These are phyloP conservation scores for Cheilosia grossa DNA, from an alignment of 2,888 invertebrate genomes.

Conservation along the genomic window DNA sequence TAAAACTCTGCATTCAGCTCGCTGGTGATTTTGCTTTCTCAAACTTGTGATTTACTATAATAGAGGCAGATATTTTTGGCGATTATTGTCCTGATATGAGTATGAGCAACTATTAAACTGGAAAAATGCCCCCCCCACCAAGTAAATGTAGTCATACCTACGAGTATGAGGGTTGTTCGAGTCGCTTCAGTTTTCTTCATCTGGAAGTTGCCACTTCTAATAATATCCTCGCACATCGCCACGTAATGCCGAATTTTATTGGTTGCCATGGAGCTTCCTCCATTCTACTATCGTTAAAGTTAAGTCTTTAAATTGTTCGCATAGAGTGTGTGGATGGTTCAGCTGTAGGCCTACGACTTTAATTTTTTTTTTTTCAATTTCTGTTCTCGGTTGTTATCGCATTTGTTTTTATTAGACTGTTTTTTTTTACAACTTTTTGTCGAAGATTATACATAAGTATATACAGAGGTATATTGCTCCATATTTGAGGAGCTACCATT, in stretches of 20 bases:
- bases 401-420: neutral
- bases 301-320: neutral
- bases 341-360: conserved; percentile 4
- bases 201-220: neutral
- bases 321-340: neutral
- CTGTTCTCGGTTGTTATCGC: neutral
- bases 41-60: too few species aligned
- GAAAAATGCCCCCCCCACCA: too few species aligned
- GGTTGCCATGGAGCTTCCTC: neutral
- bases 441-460: too few species aligned
- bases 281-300: neutral
- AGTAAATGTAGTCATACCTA: too few species aligned
- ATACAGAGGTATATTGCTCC: too few species aligned
- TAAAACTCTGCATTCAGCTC: conserved; percentile 12
- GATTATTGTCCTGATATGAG: too few species aligned
- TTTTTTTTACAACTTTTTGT: neutral
- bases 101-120: too few species aligned
- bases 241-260: conserved; percentile 1
- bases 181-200: neutral
- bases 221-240: neutral
- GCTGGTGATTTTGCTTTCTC: neutral
- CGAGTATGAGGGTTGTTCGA: too few species aligned
- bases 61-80: neutral
- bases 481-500: too few species aligned
- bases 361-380: neutral